Conservation (phyloP, 1,140 invertebrate genomes). For the Pristionchus pacificus region DNA sequence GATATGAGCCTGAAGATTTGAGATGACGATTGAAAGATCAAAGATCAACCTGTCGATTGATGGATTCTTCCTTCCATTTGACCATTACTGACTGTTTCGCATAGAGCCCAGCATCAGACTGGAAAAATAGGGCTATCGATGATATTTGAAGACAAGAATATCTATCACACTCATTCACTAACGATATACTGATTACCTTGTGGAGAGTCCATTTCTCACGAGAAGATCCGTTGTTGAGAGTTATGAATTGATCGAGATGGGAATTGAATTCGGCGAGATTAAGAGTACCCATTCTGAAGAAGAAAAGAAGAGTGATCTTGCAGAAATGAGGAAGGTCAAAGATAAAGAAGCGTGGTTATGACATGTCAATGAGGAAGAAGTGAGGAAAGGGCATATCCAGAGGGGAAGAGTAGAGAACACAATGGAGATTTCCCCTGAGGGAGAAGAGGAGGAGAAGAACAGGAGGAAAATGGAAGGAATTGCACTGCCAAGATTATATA, state of each 20-base stretch:
- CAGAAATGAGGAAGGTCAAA: no score
- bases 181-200: slow-evolving; percentile 9
- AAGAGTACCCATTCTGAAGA: slow-evolving; percentile 5
- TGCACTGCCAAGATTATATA: no score
- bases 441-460: background rate
- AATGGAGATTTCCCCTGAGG: background rate
- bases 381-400: no score
- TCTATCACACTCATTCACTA: background rate
- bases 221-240: background rate
- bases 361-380: no score
- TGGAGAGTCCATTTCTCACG: slow-evolving; percentile 22
- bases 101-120: slow-evolving; percentile 12
- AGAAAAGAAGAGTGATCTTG: no score
- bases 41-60: slow-evolving; percentile 19
- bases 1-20: slow-evolving; percentile 10
- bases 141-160: no score
- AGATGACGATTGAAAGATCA: background rate
- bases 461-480: no score
- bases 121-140: background rate
- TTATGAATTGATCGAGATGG: slow-evolving; percentile 7
- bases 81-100: slow-evolving; percentile 23
- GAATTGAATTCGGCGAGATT: slow-evolving; percentile 9
- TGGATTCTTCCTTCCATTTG: background rate
- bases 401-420: no score
- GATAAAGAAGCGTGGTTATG: no score